Conservation (phyloP, 2,797 vertebrate genomes). For the Galago senegalensis region DNA sequence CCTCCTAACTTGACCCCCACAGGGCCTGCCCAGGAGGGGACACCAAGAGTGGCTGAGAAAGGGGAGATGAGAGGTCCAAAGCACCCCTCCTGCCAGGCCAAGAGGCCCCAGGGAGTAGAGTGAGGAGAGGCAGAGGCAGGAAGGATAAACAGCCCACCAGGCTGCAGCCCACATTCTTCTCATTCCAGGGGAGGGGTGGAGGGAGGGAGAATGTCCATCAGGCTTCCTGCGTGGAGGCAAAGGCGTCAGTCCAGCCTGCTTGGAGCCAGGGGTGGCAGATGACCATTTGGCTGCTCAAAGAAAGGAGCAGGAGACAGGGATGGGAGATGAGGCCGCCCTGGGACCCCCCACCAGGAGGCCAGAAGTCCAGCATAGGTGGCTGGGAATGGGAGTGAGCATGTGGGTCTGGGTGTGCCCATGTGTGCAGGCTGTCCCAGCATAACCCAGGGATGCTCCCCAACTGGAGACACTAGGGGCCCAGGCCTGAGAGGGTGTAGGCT, state of each 20-base stretch:
- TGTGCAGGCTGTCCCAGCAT: not conserved
- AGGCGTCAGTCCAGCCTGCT: not conserved
- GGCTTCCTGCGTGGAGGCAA: not conserved
- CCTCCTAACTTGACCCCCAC: not conserved
- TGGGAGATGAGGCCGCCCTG: not conserved
- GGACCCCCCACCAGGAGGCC: not conserved
- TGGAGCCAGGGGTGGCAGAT: not conserved
- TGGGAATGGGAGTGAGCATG: not conserved
- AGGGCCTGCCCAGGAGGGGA: not conserved
- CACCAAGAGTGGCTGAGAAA: constrained; percentile 71
- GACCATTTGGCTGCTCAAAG: not conserved
- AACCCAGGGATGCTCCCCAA: not conserved
- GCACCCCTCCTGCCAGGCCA: not conserved
- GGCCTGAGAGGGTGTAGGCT: no score
- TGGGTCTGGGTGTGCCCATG: fast-evolving
- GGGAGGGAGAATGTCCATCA: not conserved
- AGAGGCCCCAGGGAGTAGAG: not conserved
- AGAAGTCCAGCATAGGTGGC: not conserved
- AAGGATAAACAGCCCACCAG: not conserved
- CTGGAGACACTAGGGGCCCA: not conserved
- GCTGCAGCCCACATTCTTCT: not conserved
- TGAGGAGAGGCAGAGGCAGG: not conserved
- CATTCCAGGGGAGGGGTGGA: not conserved
- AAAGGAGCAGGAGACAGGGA: no score
- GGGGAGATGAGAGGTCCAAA: not conserved